Conservation (phyloP, 2,113 vertebrate genomes). For the Tylochromis polylepis region DNA sequence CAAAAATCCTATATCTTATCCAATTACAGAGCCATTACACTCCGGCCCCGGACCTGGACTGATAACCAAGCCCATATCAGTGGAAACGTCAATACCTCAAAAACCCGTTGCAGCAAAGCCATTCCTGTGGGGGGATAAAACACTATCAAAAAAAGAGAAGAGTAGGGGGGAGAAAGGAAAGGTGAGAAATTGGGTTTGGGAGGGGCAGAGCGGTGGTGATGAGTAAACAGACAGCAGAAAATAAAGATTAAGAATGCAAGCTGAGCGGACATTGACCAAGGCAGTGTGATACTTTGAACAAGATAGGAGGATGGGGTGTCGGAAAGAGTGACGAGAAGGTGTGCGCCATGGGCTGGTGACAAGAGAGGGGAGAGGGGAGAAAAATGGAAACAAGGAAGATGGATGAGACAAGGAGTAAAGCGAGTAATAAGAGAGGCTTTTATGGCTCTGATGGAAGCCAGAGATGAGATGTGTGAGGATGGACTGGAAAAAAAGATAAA, state of each 20-base stretch:
- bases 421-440: slow-evolving; percentile 30
- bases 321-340: slow-evolving; percentile 7
- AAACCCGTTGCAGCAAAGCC: slow-evolving; percentile 48
- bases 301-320: background rate
- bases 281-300: background rate
- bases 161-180: background rate
- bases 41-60: slow-evolving; percentile 50
- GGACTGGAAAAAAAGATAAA: background rate
- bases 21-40: slow-evolving; percentile 71
- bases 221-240: slow-evolving; percentile 44
- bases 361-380: background rate
- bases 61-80: slow-evolving; percentile 62
- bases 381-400: slow-evolving; percentile 37
- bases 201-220: slow-evolving; percentile 15
- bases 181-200: background rate
- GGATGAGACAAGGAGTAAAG: slow-evolving; percentile 18
- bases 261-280: slow-evolving; percentile 14
- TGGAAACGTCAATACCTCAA: slow-evolving; percentile 69
- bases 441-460: slow-evolving; percentile 2
- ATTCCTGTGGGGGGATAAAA: slow-evolving; percentile 32
- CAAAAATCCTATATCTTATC: slow-evolving; percentile 68
- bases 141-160: slow-evolving; percentile 28
- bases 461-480: slow-evolving; percentile 22
- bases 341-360: background rate
- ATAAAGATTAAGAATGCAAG: slow-evolving; percentile 46